These are phyloP conservation scores for Aratinga solstitialis DNA, from an alignment of 2,797 vertebrate genomes.

Conservation along the genomic window DNA sequence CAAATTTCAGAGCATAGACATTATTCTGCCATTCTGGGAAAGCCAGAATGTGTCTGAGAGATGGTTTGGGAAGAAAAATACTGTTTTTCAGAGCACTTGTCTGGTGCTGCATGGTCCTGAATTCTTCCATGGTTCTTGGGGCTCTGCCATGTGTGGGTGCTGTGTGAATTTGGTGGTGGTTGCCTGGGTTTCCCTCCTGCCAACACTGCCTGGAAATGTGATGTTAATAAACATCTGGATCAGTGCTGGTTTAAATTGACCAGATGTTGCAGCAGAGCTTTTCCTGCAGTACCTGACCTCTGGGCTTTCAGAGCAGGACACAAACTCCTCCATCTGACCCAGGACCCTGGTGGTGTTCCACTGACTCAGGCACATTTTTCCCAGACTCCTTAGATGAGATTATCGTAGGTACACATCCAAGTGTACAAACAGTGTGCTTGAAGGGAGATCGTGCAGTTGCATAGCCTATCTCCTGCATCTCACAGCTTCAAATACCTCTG, in stretches of 20 bases:
- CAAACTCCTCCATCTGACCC: fast-evolving
- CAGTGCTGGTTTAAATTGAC: not conserved
- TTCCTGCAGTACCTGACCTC: fast-evolving
- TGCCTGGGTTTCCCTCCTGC: not conserved
- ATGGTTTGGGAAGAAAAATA: fast-evolving
- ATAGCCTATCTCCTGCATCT: not conserved
- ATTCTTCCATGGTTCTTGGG: not conserved
- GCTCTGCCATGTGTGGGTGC: not conserved
- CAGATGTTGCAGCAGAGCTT: not conserved
- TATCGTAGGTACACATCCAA: fast-evolving
- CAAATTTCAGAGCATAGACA: not conserved
- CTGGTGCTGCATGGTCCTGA: fast-evolving
- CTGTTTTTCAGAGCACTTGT: not conserved
- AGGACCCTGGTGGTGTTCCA: not conserved
- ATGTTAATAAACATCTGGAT: not conserved
- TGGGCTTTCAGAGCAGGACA: not conserved
- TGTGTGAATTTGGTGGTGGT: not conserved
- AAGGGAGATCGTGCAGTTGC: not conserved
- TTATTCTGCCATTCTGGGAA: not conserved
- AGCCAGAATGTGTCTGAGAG: not conserved
- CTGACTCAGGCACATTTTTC: fast-evolving
- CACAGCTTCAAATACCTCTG: fast-evolving
- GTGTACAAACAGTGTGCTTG: not conserved
- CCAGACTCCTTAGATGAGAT: fast-evolving
- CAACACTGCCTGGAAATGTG: not conserved